A percentile compares a stretch with the other conserved stretches of the same genome.
Evolutionary conservation across 2,797 vertebrate species (phyloP).

Genomic region (Netta rufina): DNA sequence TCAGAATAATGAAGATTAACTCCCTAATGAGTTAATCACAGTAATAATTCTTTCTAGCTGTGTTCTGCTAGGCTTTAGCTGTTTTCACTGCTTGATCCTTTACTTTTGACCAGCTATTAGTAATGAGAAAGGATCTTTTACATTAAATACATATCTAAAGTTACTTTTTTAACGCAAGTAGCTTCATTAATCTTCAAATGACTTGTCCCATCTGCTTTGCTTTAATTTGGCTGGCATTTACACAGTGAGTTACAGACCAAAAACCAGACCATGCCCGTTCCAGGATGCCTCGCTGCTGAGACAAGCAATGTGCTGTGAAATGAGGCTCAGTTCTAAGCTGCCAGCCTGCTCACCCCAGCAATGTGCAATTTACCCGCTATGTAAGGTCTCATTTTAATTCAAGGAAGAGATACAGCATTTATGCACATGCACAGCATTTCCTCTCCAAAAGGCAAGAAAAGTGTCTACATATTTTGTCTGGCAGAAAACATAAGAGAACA

Average conservation of each 20-base stretch:
- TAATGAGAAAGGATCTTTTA: conserved; percentile 15
- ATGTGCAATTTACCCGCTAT: background rate
- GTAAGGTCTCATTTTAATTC: conserved; percentile 38
- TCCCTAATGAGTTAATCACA: background rate
- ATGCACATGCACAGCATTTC: conserved; percentile 49
- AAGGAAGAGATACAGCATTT: conserved; percentile 31
- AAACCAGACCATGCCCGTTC: conserved; percentile 58
- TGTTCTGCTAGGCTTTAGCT: background rate
- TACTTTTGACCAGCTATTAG: conserved; percentile 11
- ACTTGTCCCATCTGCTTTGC: conserved; percentile 68
- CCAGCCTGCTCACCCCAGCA: conserved; percentile 12
- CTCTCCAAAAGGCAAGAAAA: conserved; percentile 53
- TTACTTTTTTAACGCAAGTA: conserved; percentile 52
- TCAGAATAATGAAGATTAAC: conserved; percentile 30
- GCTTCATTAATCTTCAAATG: conserved; percentile 67
- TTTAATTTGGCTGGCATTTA: conserved; percentile 73
- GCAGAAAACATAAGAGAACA: conserved; percentile 49
- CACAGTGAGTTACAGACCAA: conserved; percentile 51
- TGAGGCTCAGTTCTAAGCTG: conserved; percentile 4
- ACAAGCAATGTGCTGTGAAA: conserved; percentile 60
- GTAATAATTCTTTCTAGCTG: conserved; percentile 14
- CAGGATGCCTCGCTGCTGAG: conserved; percentile 41
- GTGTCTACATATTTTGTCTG: conserved; percentile 61
- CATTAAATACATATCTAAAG: background rate
- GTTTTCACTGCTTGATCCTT: conserved; percentile 8